These are phyloP conservation scores for Andrena dorsata DNA, from an alignment of 2,888 invertebrate species.

Conservation along the genomic window DNA sequence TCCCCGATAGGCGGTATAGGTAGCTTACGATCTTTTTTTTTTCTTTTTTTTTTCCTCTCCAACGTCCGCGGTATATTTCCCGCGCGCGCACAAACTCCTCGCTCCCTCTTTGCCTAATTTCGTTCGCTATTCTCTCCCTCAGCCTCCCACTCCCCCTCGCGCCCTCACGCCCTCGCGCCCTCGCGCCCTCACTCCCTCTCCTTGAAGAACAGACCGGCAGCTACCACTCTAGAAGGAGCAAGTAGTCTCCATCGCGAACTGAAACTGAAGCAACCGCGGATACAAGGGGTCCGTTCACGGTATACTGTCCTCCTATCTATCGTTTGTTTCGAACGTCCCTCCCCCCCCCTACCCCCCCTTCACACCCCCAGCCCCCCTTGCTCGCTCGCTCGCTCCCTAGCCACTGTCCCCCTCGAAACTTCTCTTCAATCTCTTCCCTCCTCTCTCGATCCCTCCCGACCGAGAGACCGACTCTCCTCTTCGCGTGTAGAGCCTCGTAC, in stretches of 20 bases:
- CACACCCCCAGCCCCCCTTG: conserved; percentile 62
- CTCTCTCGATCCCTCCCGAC: conserved; percentile 33
- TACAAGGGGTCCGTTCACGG: conserved; percentile 79
- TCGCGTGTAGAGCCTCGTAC: conserved; percentile 27
- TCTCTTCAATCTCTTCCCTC: conserved; percentile 30
- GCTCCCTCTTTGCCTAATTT: neutral
- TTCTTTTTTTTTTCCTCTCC: no score
- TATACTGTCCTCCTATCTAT: conserved; percentile 84
- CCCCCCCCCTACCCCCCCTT: no score
- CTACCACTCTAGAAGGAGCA: conserved; percentile 73
- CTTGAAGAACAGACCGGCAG: conserved; percentile 48
- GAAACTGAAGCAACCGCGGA: conserved; percentile 81
- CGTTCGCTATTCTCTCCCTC: conserved; percentile 6
- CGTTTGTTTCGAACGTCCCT: conserved; percentile 83
- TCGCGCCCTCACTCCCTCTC: conserved; percentile 37
- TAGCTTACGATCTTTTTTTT: conserved; percentile 5
- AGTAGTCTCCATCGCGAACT: conserved; percentile 81
- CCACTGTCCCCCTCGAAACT: conserved; percentile 38
- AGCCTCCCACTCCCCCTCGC: conserved; percentile 6
- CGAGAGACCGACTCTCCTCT: conserved; percentile 13
- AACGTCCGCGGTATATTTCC: conserved; percentile 9
- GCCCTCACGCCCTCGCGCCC: conserved; percentile 12
- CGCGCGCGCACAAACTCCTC: neutral
- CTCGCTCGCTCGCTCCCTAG: conserved; percentile 46
- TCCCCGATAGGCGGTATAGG: no score